Evolutionary conservation across 2,888 invertebrate genomes (phyloP), one percentile per base, ranked within the genome.

Genomic region (Formica aserva): DNA sequence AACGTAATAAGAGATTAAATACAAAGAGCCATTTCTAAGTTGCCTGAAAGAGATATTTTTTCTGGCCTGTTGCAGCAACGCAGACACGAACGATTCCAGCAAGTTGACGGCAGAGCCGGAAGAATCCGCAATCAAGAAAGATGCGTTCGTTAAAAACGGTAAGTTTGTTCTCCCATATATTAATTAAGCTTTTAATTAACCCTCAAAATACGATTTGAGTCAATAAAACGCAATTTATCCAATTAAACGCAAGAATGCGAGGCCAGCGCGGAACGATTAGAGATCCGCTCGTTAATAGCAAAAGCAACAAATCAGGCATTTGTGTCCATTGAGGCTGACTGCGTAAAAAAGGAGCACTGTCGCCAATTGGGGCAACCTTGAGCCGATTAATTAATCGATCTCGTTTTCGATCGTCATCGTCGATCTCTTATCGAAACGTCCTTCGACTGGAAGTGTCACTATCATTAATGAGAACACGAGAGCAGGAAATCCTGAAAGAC

Each of bases 101-200:
- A 88, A 86, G 18, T 29, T 78, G 32, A 18, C 32, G 41, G 69
- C 77, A 15, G 72, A 80, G n/a, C 32, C 75, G n/a, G 63, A 77
- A 77, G 83, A 87, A 38, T 74, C 85, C 55, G 66, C 82, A 32
- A 82, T 69, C 48, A 86, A 86, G 82, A 92, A 87, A 52, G 91
- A 89, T 63, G 77, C 71, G 32, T 80, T 87, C 86, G 77, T 57
- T 72, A 83, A 74, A 60, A 91, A 85, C 55, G 91, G 92, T 92
- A 74, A 92, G 92, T 91, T 15, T 52, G 3, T 29, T n/a, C n/a
- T 0, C n/a, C 6, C 38, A 15, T 22, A 45, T 26, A 35, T 13
- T 80, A 80, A 80, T 60, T 72, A 80, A 60, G 13, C 22, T 32
- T 57, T 78, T 71, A 78, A 71, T 78, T 71, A 60, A 15, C 9